Evolutionary conservation across 2,113 vertebrate genomes (phyloP).

Genomic region (Daubentonia madagascariensis): DNA sequence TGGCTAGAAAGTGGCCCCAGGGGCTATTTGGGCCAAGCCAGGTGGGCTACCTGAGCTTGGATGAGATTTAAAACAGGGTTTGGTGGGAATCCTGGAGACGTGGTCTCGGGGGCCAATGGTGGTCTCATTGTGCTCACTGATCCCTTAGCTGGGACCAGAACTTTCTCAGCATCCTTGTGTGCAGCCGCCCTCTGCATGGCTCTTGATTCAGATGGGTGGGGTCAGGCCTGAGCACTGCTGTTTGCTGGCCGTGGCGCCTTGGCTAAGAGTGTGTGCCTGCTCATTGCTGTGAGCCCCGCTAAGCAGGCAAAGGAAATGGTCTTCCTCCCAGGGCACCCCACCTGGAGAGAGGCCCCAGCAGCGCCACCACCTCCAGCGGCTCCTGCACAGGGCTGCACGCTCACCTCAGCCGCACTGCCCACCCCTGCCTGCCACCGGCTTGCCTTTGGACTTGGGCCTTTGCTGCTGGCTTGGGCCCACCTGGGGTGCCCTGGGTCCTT

Average conservation of each 20-base stretch:
- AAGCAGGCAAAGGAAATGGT: neutral
- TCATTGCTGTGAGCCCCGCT: no score
- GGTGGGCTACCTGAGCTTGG: neutral
- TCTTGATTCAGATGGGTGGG: neutral
- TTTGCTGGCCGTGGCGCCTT: neutral
- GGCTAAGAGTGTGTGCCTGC: neutral
- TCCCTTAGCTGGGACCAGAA: neutral
- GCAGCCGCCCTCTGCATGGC: rapidly evolving
- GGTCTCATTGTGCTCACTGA: neutral
- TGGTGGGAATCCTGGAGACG: neutral
- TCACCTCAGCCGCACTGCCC: neutral
- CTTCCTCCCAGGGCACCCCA: neutral
- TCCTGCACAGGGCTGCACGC: neutral
- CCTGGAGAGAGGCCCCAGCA: neutral
- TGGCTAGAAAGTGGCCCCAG: neutral
- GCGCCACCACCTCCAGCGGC: neutral
- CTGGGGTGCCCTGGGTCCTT: neutral
- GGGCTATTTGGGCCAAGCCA: neutral
- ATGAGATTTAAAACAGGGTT: neutral
- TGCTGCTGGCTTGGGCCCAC: neutral
- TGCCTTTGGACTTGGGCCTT: neutral
- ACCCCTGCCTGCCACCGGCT: rapidly evolving
- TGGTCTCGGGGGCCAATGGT: neutral
- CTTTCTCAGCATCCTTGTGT: neutral
- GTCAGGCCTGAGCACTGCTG: neutral